Conservation (phyloP, 2,797 vertebrate species). For the Intellagama lesueurii region DNA sequence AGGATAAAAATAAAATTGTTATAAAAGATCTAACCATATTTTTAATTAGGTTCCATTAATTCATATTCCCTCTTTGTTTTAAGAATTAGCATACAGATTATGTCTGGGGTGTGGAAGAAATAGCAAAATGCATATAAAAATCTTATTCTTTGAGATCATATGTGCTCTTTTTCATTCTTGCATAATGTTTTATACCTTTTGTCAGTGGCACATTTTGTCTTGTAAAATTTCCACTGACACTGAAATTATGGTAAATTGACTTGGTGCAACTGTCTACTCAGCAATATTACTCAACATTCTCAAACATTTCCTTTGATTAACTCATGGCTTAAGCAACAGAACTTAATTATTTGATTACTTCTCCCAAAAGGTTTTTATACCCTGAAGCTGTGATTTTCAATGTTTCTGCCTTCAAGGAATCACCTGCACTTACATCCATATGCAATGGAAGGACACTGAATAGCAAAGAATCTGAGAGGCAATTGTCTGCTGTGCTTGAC, state of each 20-base stretch:
- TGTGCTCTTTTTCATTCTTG: conserved; percentile 10
- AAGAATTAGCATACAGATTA: conserved; percentile 4
- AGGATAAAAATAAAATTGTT: conserved; percentile 34
- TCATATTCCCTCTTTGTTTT: conserved; percentile 25
- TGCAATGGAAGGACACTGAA: not conserved
- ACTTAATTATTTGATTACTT: not conserved
- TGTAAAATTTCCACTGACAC: not conserved
- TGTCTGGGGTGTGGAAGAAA: not conserved
- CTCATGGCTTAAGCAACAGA: too few species aligned
- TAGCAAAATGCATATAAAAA: not conserved
- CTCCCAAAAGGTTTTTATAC: not conserved
- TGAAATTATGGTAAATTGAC: not conserved
- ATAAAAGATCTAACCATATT: not conserved
- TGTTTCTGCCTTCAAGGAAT: not conserved
- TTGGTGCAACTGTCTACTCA: too few species aligned
- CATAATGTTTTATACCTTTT: not conserved
- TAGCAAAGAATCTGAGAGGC: not conserved
- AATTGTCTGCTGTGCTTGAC: too few species aligned
- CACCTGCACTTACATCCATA: not conserved
- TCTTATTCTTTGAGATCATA: not conserved
- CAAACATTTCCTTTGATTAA: not conserved
- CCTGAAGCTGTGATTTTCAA: not conserved
- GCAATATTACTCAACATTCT: not conserved
- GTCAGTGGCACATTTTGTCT: not conserved
- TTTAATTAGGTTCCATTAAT: conserved; percentile 12